These are phyloP conservation scores for Novumbra hubbsi DNA, from an alignment of 2,797 vertebrate species.

Conservation along the genomic window DNA sequence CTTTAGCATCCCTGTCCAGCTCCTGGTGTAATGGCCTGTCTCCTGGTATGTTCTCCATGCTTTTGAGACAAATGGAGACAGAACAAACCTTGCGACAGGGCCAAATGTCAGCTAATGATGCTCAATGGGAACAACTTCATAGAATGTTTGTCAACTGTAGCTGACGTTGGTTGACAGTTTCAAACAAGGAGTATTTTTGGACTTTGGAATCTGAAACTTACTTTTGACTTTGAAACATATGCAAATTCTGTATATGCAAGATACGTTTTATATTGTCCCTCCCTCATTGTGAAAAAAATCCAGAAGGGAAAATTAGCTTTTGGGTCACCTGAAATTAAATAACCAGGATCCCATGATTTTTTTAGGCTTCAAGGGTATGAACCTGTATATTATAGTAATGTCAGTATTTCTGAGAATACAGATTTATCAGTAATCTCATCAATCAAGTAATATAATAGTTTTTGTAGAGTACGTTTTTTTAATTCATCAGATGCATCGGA, in stretches of 20 bases:
- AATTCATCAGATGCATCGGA: too few species aligned
- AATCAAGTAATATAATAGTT: too few species aligned
- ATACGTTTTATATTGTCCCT: neutral
- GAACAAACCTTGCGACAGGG: neutral
- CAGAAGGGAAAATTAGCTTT: neutral
- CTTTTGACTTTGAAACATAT: neutral
- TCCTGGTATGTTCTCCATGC: too few species aligned
- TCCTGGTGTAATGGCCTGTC: too few species aligned
- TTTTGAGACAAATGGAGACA: too few species aligned
- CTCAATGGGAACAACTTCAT: constrained; percentile 18
- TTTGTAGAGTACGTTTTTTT: too few species aligned
- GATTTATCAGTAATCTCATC: too few species aligned
- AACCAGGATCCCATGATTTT: neutral
- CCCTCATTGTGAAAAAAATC: neutral
- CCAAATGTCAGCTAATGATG: constrained; percentile 30
- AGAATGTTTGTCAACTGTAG: neutral
- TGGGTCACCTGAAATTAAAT: neutral
- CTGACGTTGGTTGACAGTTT: neutral
- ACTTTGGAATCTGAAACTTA: neutral
- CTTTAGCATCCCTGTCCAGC: too few species aligned
- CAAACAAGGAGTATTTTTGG: neutral
- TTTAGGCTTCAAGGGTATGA: neutral
- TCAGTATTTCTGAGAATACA: too few species aligned
- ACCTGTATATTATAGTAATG: too few species aligned
- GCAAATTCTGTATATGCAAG: neutral